phyloP scores from a whole-genome alignment of 2,113 vertebrate species.

The Gymnogyps californianus region DNA sequence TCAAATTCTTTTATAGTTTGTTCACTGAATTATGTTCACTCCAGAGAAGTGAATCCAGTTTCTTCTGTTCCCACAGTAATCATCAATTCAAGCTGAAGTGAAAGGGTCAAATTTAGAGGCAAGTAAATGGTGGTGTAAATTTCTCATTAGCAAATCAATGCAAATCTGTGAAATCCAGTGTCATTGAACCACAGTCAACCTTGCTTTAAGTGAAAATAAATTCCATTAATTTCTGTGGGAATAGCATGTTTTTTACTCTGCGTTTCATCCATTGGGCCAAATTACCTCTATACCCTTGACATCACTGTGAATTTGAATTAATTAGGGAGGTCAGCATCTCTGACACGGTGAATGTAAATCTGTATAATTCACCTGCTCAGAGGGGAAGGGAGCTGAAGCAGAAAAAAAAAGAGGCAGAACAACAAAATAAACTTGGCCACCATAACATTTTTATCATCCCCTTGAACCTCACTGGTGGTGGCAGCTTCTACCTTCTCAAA shows the following conservation, averaged over 20 bases:
- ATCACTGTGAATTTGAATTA: not conserved
- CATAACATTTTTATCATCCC: not conserved
- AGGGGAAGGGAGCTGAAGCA: not conserved
- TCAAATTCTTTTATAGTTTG: constrained; percentile 42
- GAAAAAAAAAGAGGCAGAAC: not conserved
- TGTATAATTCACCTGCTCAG: not conserved
- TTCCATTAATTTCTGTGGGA: not conserved
- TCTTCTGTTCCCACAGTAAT: constrained; percentile 50
- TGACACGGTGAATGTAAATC: not conserved
- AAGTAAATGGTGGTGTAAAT: constrained; percentile 39
- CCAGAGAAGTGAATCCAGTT: constrained; percentile 7
- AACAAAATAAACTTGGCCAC: not conserved
- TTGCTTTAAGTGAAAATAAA: not conserved
- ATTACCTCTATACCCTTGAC: not conserved
- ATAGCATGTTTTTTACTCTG: not conserved
- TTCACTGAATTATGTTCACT: constrained; percentile 48
- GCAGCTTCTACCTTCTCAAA: not conserved
- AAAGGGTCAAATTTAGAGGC: constrained; percentile 41
- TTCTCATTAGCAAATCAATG: constrained; percentile 41
- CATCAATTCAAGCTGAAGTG: constrained; percentile 43
- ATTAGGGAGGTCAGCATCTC: not conserved
- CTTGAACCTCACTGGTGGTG: not conserved
- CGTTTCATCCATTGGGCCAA: not conserved
- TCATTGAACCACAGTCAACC: not conserved
- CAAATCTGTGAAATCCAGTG: constrained; percentile 36